Percentiles rank a stretch among this genome's conserved stretches.
These are phyloP conservation scores for Tetramorium simillimum DNA, from an alignment of 1,140 invertebrate genomes.

Conservation along the genomic window DNA sequence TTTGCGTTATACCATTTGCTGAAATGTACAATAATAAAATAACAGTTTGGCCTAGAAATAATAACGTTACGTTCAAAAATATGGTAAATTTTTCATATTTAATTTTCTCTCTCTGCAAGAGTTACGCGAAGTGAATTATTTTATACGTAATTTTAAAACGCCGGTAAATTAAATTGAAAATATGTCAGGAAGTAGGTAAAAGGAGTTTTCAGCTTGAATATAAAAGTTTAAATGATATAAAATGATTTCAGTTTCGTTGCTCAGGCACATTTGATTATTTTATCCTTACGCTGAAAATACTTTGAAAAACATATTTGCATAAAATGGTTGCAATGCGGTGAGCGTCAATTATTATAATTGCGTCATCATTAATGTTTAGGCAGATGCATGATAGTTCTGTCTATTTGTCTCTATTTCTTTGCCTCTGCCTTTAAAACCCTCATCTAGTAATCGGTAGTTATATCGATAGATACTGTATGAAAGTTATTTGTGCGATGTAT, in stretches of 20 bases:
- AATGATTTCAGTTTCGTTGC: slow-evolving; percentile 7
- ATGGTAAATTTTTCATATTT: background rate
- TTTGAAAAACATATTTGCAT: slow-evolving; percentile 1
- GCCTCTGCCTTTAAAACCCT: slow-evolving; percentile 71
- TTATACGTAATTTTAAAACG: background rate
- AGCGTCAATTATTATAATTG: slow-evolving; percentile 59
- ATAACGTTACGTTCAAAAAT: background rate
- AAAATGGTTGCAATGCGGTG: slow-evolving; percentile 49
- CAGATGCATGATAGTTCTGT: slow-evolving; percentile 77
- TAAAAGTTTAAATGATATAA: slow-evolving; percentile 18
- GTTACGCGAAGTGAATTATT: background rate
- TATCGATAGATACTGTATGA: slow-evolving; percentile 60
- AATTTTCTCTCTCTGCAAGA: slow-evolving; percentile 1
- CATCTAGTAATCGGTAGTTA: slow-evolving; percentile 75
- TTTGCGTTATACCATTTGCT: background rate
- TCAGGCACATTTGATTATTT: background rate
- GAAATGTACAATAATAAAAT: background rate
- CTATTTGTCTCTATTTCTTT: slow-evolving; percentile 75
- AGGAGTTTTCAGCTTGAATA: background rate
- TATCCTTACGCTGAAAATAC: background rate
- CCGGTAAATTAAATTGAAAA: background rate
- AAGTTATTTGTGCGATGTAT: slow-evolving; percentile 62
- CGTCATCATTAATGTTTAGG: slow-evolving; percentile 72
- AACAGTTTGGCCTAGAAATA: background rate
- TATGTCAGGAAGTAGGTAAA: background rate